Conservation (phyloP, 1,140 invertebrate species). For the Diachasma alloeum region DNA sequence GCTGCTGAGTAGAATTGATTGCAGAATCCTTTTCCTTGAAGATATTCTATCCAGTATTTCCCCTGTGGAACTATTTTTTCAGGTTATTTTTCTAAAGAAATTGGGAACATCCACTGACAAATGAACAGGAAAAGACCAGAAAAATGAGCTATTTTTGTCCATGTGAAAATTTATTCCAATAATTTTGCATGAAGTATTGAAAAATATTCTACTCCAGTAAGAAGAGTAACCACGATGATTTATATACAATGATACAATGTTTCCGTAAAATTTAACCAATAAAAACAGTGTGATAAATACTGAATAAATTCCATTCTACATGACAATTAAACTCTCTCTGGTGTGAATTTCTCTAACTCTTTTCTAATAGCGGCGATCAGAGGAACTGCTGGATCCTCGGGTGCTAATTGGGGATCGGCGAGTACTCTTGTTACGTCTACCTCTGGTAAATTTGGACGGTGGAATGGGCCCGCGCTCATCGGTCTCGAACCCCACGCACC, state of each 20-base stretch:
- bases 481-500: constrained; percentile 68
- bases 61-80: no score
- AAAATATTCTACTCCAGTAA: neutral
- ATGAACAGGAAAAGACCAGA: neutral
- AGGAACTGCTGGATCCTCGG: constrained; percentile 71
- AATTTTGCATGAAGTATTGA: constrained; percentile 6
- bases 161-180: neutral
- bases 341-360: constrained; percentile 67
- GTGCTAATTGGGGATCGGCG: constrained; percentile 61
- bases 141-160: neutral
- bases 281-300: constrained; percentile 1
- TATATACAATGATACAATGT: constrained; percentile 8
- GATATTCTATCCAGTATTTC: no score
- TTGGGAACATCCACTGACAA: no score
- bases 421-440: constrained; percentile 63
- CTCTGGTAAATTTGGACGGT: constrained; percentile 62
- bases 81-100: no score
- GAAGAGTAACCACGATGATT: neutral
- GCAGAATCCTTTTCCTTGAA: no score
- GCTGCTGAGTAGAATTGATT: no score
- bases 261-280: neutral
- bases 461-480: constrained; percentile 70
- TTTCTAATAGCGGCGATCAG: constrained; percentile 72
- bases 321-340: constrained; percentile 15
- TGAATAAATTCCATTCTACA: neutral